Evolutionary conservation across 2,888 invertebrate species (phyloP).

Genomic region (Sphecodes monilicornis): DNA sequence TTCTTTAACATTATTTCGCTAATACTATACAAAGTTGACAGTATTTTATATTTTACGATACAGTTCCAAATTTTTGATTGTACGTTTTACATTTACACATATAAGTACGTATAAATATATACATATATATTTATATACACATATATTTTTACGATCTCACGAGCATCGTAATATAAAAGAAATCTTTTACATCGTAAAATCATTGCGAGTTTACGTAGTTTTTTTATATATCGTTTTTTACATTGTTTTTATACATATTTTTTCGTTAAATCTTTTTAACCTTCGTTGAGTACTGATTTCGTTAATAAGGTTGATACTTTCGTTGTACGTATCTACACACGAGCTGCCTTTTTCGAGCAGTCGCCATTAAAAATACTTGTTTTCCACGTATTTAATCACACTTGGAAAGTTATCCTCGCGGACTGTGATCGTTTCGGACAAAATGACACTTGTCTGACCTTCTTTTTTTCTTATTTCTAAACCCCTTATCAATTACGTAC

Average conservation of each 20-base stretch:
- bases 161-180: conserved; percentile 46
- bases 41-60: conserved; percentile 79
- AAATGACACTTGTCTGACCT: conserved; percentile 45
- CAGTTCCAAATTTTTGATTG: conserved; percentile 71
- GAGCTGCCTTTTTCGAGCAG: conserved; percentile 43
- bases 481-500: conserved; percentile 27
- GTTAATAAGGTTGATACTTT: conserved; percentile 70
- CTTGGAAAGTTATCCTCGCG: conserved; percentile 60
- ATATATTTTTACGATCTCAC: conserved; percentile 55
- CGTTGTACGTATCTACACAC: conserved; percentile 39
- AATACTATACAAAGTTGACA: conserved; percentile 75
- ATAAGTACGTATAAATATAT: conserved; percentile 27
- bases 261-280: conserved; percentile 78
- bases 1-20: conserved; percentile 59
- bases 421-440: conserved; percentile 72
- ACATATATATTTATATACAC: conserved; percentile 42
- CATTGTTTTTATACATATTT: conserved; percentile 77
- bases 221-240: conserved; percentile 70
- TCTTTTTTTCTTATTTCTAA: conserved; percentile 14
- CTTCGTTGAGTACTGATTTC: conserved; percentile 73
- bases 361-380: conserved; percentile 44
- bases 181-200: conserved; percentile 48
- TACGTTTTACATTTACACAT: conserved; percentile 14
- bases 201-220: conserved; percentile 62
- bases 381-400: conserved; percentile 55